phyloP scores from a whole-genome alignment of 2,113 vertebrate genomes.

The Seriola rivoliana region DNA sequence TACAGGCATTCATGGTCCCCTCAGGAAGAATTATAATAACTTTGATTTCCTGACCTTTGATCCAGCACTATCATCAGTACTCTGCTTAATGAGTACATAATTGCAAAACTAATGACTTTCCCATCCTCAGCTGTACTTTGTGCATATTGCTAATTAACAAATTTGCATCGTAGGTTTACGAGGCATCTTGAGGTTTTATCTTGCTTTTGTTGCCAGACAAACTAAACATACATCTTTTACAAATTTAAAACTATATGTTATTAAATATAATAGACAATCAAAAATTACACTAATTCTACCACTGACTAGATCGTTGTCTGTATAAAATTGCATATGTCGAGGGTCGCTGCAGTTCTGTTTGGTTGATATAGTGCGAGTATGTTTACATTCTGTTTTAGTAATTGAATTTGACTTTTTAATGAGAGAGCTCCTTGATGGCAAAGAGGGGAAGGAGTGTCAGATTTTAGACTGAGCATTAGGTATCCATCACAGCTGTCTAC shows the following conservation, averaged over 20 bases:
- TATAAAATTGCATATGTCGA: no score
- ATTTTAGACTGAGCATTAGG: slow-evolving; percentile 22
- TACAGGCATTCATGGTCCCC: not conserved
- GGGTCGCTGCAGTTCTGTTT: not conserved
- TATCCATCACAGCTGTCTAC: slow-evolving; percentile 34
- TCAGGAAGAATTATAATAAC: no score
- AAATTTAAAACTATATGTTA: not conserved
- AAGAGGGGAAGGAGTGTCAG: not conserved
- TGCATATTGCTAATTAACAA: no score
- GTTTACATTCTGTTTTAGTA: slow-evolving; percentile 22
- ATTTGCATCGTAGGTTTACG: not conserved
- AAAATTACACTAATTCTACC: no score
- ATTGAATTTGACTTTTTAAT: slow-evolving; percentile 42
- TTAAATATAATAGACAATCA: not conserved
- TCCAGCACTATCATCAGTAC: no score
- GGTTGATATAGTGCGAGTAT: not conserved
- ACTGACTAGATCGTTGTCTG: no score
- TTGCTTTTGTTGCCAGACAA: not conserved
- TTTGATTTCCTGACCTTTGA: no score
- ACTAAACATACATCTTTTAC: not conserved
- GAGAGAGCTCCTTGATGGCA: not conserved
- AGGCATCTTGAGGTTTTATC: not conserved
- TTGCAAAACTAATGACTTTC: no score
- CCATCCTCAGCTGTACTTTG: no score
- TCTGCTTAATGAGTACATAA: no score